Conservation (phyloP, 35 echinoderm and acorn worm species). For the Heliocidaris erythrogramma region DNA sequence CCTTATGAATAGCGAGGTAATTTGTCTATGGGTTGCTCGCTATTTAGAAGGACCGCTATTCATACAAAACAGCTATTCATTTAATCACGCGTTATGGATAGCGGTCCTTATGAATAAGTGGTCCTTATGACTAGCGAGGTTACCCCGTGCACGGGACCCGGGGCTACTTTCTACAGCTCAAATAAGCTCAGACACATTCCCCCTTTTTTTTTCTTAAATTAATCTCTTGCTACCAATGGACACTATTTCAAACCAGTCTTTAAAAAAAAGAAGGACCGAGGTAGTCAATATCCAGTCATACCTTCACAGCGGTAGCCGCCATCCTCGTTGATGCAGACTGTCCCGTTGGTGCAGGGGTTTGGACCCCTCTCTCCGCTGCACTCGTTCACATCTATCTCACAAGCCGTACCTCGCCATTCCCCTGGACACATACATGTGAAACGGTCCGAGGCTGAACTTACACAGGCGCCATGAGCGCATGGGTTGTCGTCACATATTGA, state of each 20-base stretch:
- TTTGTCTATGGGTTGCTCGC: too few relatives aligned
- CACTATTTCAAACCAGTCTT: too few relatives aligned
- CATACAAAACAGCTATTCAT: too few relatives aligned
- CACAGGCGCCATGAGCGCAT: constrained; percentile 60
- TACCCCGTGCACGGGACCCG: too few relatives aligned
- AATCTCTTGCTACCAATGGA: not conserved
- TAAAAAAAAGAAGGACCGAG: too few relatives aligned
- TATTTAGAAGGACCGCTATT: too few relatives aligned
- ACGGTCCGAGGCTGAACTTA: constrained; percentile 54
- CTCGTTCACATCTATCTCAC: constrained; percentile 70
- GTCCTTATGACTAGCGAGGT: too few relatives aligned
- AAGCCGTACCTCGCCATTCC: constrained; percentile 57
- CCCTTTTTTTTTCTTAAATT: not conserved
- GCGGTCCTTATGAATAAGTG: too few relatives aligned
- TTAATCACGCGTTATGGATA: too few relatives aligned
- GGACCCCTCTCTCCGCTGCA: constrained; percentile 42
- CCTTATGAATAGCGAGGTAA: too few relatives aligned
- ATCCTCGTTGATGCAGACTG: constrained; percentile 28
- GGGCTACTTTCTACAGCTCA: too few relatives aligned
- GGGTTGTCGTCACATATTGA: constrained; percentile 57
- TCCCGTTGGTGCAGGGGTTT: constrained; percentile 22
- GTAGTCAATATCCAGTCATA: not conserved
- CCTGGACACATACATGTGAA: constrained; percentile 70
- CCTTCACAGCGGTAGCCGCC: constrained; percentile 38
- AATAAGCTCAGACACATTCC: too few relatives aligned